Conservation (phyloP, 2,113 vertebrate species). For the Scortum barcoo region DNA sequence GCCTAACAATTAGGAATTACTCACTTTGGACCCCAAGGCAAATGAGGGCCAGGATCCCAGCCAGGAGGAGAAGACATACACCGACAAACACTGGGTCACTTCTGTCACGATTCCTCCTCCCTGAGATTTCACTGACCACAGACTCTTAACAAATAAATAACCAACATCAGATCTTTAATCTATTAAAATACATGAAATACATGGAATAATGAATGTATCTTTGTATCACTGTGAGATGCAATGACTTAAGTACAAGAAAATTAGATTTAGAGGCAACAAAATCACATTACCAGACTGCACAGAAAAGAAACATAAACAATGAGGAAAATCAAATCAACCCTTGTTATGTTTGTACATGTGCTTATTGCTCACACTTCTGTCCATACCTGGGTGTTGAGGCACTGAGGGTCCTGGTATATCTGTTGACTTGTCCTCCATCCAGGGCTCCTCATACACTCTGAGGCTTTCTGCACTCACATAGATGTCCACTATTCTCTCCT, state of each 20-base stretch:
- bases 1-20: conserved; percentile 9
- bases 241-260: neutral
- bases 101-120: conserved; percentile 17
- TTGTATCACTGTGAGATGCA: neutral
- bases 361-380: neutral
- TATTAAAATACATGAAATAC: neutral
- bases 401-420: neutral
- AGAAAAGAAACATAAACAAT: neutral
- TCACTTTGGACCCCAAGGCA: conserved; percentile 47
- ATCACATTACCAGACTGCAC: neutral
- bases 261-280: neutral
- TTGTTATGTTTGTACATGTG: neutral
- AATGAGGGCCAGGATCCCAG: conserved; percentile 32
- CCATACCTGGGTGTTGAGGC: conserved; percentile 48
- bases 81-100: neutral
- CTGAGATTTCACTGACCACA: neutral
- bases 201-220: neutral
- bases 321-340: neutral
- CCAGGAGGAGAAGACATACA: conserved; percentile 53
- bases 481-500: conserved; percentile 59
- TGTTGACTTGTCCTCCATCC: conserved; percentile 40
- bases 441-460: conserved; percentile 59
- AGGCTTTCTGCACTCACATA: conserved; percentile 74
- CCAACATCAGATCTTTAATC: neutral
- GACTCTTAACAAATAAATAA: conserved; percentile 34